Conservation (phyloP, 2,113 vertebrate species). For the Hyaena hyaena region DNA sequence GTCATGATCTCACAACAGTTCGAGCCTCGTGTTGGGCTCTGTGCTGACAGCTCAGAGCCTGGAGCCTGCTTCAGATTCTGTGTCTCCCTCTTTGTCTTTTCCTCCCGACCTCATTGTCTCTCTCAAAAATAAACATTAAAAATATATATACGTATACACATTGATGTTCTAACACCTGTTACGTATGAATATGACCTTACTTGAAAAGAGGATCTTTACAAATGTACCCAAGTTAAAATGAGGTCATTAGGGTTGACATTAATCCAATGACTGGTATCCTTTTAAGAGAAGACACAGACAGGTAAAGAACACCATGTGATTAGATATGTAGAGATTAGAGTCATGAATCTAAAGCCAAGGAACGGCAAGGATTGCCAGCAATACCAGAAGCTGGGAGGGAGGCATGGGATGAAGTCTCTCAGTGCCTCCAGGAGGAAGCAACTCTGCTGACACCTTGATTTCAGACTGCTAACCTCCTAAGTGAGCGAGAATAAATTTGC, state of each 20-base stretch:
- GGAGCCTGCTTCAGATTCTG: no score
- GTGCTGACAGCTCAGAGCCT: no score
- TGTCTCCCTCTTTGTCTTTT: no score
- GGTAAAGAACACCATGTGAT: background rate
- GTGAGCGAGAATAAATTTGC: background rate
- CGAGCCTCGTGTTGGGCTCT: no score
- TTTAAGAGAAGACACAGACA: background rate
- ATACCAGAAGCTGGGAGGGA: background rate
- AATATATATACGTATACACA: background rate
- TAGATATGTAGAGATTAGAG: background rate
- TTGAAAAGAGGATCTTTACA: background rate
- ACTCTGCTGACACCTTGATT: background rate
- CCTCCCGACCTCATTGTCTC: no score
- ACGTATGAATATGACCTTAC: background rate
- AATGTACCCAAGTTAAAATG: background rate
- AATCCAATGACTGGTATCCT: background rate
- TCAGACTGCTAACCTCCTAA: background rate
- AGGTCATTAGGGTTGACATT: background rate
- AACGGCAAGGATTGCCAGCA: background rate
- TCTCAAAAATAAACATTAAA: no score
- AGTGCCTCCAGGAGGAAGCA: background rate
- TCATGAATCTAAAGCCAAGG: background rate
- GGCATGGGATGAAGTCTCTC: background rate
- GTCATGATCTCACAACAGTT: no score
- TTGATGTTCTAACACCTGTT: background rate